Evolutionary conservation across 2,888 invertebrate species (phyloP), one percentile per base, ranked within the genome.

Genomic region (Disparrhopalites patrizii): DNA sequence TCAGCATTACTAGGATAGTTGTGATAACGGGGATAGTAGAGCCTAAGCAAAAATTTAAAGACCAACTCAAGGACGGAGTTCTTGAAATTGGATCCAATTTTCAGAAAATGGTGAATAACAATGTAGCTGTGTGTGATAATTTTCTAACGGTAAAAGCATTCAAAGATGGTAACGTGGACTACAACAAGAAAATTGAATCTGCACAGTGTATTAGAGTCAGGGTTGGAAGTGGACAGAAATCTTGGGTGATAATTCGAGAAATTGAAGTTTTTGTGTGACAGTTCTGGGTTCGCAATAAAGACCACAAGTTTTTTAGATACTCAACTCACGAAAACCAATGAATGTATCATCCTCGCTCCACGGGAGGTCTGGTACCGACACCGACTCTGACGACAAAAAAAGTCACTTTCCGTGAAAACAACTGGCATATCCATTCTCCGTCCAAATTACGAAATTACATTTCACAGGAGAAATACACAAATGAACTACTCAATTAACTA

Each of bases 201-300:
- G 75, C 78, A 10, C 77, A 78, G 63, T 79, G 79, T 69, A 62
- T 80, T 25, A 73, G 78, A 57, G 76, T 80, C 10, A 75, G 73
- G 52, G 71, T 79, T 1, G 77, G 77, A 1, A 65, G 75, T 8
- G 68, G 72, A 15, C 79, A 79, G 65, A 72, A 70, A n/a, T 75
- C 76, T n/a, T 79, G 79, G 79, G 70, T 79, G 23, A 77, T 79
- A 30, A 76, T 79, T 2, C 75, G 77, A 60, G 79, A 79, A 71
- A 77, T 80, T 23, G 78, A 79, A 5, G 75, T 80, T 7, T 78
- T 79, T 56, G 60, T 25, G 23, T 58, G 15, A 50, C n/a, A n/a
- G n/a, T n/a, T n/a, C n/a, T n/a, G n/a, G n/a, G n/a, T n/a, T n/a
- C n/a, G n/a, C n/a, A n/a, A n/a, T n/a, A n/a, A n/a, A n/a, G n/a